Conservation (phyloP, 2,113 vertebrate genomes). For the Vulpes vulpes region DNA sequence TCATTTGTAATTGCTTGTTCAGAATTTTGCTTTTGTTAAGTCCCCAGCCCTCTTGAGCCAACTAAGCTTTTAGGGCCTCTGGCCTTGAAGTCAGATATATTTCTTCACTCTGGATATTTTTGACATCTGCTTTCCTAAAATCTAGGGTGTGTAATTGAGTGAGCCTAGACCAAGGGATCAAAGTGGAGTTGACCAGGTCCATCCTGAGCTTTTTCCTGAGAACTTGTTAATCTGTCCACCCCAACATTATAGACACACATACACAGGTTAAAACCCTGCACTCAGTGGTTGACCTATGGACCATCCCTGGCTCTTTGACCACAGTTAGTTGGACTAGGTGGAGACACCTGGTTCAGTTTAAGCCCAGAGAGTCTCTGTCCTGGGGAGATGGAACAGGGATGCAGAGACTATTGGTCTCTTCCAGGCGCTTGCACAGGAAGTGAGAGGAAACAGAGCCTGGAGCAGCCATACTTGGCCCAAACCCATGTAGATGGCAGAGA, state of each 20-base stretch:
- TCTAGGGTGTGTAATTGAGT: not conserved
- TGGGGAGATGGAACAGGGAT: not conserved
- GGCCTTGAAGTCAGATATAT: not conserved
- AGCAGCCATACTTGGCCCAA: not conserved
- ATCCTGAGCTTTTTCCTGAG: not conserved
- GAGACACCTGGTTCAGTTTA: not conserved
- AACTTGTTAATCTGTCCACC: not conserved
- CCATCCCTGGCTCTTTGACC: not conserved
- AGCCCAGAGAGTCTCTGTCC: not conserved
- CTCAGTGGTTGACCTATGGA: not conserved
- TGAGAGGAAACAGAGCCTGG: not conserved
- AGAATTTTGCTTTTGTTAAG: not conserved
- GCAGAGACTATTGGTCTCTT: not conserved
- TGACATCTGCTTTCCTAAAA: not conserved
- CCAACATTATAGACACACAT: not conserved
- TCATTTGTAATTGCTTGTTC: not conserved
- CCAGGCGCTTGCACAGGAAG: too few species aligned
- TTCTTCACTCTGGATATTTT: not conserved
- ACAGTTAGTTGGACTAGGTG: not conserved
- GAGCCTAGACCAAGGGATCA: not conserved
- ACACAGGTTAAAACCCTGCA: not conserved
- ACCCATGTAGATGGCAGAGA: not conserved
- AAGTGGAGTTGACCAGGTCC: not conserved
- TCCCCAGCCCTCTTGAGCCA: not conserved
- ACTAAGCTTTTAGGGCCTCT: not conserved